These are phyloP conservation scores for Agriopis marginaria DNA, from an alignment of 2,888 invertebrate genomes.

Conservation along the genomic window DNA sequence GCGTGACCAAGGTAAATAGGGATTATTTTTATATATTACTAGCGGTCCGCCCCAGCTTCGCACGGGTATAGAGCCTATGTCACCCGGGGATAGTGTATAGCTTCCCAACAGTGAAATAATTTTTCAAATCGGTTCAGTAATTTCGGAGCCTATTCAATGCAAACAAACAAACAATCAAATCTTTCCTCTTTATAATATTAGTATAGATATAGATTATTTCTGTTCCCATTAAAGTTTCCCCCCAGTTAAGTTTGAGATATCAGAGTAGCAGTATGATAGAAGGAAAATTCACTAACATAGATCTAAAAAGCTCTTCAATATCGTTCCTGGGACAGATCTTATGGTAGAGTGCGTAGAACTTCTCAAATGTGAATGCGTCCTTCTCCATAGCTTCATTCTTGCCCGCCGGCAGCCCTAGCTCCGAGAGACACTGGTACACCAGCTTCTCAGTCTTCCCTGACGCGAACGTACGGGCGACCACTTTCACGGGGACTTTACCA, in stretches of 20 bases:
- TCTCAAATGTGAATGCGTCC: constrained; percentile 98
- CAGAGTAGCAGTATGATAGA: neutral
- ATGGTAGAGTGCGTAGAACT: constrained; percentile 99
- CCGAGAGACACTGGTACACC: constrained; percentile 98
- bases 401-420: constrained; percentile 96
- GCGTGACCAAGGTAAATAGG: too few species aligned
- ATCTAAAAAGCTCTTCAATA: constrained; percentile 98
- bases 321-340: constrained; percentile 99
- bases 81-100: too few species aligned
- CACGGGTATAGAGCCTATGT: too few species aligned
- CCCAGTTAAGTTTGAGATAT: neutral
- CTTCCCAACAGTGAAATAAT: too few species aligned
- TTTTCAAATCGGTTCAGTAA: too few species aligned
- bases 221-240: too few species aligned
- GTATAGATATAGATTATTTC: too few species aligned
- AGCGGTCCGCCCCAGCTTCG: too few species aligned
- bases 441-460: constrained; percentile 99
- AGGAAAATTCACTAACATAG: constrained; percentile 90
- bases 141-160: too few species aligned
- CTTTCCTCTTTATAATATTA: too few species aligned
- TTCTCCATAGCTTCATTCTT: constrained; percentile 98
- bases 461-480: constrained; percentile 98
- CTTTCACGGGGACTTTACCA: constrained; percentile 98
- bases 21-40: too few species aligned
- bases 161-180: too few species aligned